A percentile compares a stretch with the other conserved stretches of the same genome.
These are phyloP conservation scores for Myrmophylax atrothorax DNA, from an alignment of 2,113 vertebrate genomes.

Conservation along the genomic window DNA sequence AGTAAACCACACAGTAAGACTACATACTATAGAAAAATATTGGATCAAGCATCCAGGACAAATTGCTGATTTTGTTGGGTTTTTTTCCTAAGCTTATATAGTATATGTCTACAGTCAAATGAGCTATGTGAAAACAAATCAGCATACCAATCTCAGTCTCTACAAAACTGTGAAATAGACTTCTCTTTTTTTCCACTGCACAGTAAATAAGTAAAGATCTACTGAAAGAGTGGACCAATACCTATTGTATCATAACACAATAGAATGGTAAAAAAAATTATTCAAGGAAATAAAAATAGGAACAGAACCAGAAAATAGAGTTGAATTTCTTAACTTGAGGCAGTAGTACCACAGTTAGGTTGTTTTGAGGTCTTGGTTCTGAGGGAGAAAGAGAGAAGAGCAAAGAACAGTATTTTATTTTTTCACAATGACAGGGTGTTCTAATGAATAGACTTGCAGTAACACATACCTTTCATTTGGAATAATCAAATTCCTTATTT, in stretches of 20 bases:
- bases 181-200: conserved; percentile 23
- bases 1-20: conserved; percentile 16
- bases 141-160: not conserved
- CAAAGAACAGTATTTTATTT: not conserved
- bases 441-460: not conserved
- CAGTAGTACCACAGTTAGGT: not conserved
- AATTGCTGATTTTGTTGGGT: not conserved
- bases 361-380: not conserved
- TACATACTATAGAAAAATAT: not conserved
- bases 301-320: not conserved
- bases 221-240: not conserved
- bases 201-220: conserved; percentile 6
- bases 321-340: not conserved
- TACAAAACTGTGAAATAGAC: not conserved
- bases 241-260: not conserved
- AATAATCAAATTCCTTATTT: not conserved
- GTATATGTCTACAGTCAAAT: conserved; percentile 25
- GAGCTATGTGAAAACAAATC: not conserved
- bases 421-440: not conserved
- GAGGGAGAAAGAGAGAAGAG: not conserved
- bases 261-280: conserved; percentile 3
- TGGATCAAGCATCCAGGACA: not conserved
- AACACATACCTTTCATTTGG: not conserved
- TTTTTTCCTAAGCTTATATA: not conserved
- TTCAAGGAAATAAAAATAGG: not conserved